A percentile compares a stretch with the other conserved stretches of the same genome.
Evolutionary conservation across 2,797 vertebrate species (phyloP).

Genomic region (Podarcis siculus): DNA sequence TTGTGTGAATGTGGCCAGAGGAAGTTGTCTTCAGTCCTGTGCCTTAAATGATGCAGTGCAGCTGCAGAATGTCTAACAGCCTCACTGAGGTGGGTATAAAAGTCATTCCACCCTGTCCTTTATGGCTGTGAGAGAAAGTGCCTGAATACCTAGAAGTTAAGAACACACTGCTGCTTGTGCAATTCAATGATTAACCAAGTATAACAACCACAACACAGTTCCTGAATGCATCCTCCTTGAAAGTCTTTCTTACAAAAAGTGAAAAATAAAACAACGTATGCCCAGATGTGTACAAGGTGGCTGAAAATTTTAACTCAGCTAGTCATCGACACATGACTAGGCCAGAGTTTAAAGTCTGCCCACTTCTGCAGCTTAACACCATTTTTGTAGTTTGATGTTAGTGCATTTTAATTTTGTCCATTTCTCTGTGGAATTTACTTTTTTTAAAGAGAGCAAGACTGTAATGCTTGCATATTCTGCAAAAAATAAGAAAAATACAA

Average conservation of each 20-base stretch:
- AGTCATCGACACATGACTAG: too few relatives aligned
- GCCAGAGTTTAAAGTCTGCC: background rate
- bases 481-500: background rate
- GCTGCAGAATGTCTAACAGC: background rate
- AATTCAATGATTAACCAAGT: background rate
- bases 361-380: background rate
- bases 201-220: background rate
- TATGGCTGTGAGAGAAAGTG: background rate
- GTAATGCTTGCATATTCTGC: background rate
- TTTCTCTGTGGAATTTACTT: background rate
- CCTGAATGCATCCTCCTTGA: background rate
- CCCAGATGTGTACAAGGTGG: too few relatives aligned
- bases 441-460: background rate
- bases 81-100: background rate
- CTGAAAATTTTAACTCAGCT: too few relatives aligned
- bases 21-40: background rate
- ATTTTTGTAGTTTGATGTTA: background rate
- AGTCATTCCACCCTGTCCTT: background rate
- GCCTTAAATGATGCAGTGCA: background rate
- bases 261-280: background rate
- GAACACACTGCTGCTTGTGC: background rate
- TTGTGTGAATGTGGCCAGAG: background rate
- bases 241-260: slow-evolving; percentile 4
- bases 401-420: background rate
- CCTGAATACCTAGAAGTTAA: background rate